Evolutionary conservation across 2,888 invertebrate genomes (phyloP).

Genomic region (Gisinianus flammeolus): DNA sequence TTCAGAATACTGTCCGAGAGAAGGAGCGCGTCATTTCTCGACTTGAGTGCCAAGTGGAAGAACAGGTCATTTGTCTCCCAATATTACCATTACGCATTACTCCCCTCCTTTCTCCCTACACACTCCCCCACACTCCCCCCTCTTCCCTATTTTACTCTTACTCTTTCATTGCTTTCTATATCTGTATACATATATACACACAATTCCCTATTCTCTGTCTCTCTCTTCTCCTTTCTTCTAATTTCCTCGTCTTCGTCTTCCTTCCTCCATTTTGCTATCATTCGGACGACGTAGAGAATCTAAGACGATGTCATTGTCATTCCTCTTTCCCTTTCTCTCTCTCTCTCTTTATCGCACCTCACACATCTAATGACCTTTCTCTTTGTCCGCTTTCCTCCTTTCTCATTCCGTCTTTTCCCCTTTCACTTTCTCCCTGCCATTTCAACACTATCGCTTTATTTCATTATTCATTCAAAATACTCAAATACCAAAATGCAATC

Average conservation of each 20-base stretch:
- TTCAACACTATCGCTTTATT: no score
- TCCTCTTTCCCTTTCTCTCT: not conserved
- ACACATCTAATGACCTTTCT: not conserved
- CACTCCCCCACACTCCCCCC: not conserved
- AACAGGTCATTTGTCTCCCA: constrained; percentile 69
- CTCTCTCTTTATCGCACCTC: no score
- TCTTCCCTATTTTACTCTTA: no score
- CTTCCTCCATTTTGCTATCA: no score
- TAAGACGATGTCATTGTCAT: no score
- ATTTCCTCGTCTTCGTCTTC: not conserved
- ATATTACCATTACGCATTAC: constrained; percentile 26
- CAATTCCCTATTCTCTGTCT: no score
- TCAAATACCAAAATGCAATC: no score
- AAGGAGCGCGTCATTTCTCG: constrained; percentile 71
- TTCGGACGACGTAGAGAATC: no score
- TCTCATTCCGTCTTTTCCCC: not conserved
- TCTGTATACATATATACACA: no score
- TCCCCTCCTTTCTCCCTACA: not conserved
- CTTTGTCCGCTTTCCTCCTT: not conserved
- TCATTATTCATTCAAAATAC: no score
- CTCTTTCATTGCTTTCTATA: no score
- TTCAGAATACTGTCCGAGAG: constrained; percentile 62
- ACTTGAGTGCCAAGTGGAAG: constrained; percentile 83
- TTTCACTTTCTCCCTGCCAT: not conserved
- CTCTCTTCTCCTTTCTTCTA: not conserved